Evolutionary conservation across 2,888 invertebrate genomes (phyloP).

Genomic region (Morpho deidamia): DNA sequence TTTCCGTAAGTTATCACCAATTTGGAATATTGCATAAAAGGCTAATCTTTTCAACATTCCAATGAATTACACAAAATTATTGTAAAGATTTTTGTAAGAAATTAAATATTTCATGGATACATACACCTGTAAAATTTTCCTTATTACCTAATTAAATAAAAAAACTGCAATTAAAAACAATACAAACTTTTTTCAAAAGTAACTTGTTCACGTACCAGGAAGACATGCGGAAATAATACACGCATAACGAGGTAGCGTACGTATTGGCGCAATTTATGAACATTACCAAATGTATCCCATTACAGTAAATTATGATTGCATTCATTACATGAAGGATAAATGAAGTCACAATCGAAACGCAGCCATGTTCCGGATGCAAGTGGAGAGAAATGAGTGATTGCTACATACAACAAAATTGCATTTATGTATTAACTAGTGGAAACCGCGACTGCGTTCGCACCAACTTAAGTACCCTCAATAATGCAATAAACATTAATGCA

Average conservation of each 20-base stretch:
- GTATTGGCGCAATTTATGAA: conserved; percentile 12
- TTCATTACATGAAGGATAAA: conserved; percentile 16
- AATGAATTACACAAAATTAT: too few species aligned
- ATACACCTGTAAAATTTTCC: too few species aligned
- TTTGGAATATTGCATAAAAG: too few species aligned
- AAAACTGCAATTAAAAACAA: neutral
- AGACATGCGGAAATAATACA: conserved; percentile 9
- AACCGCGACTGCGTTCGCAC: too few species aligned
- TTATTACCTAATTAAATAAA: neutral
- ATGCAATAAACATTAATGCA: too few species aligned
- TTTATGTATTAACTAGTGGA: too few species aligned
- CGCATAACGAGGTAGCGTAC: conserved; percentile 9
- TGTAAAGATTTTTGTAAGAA: too few species aligned
- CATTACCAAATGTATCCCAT: conserved; percentile 13
- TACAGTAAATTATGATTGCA: conserved; percentile 19
- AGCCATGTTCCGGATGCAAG: conserved; percentile 4
- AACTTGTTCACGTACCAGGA: conserved; percentile 1
- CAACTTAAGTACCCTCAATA: too few species aligned
- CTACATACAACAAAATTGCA: conserved; percentile 1
- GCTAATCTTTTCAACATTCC: too few species aligned
- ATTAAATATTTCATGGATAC: too few species aligned
- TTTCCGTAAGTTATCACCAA: too few species aligned
- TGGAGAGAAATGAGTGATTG: conserved; percentile 8
- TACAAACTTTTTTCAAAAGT: neutral
- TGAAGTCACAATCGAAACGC: conserved; percentile 12